Percentiles rank a stretch among this genome's conserved stretches.
These are phyloP conservation scores for Cylindroiulus punctatus DNA, from an alignment of 2,888 invertebrate genomes.

Conservation along the genomic window DNA sequence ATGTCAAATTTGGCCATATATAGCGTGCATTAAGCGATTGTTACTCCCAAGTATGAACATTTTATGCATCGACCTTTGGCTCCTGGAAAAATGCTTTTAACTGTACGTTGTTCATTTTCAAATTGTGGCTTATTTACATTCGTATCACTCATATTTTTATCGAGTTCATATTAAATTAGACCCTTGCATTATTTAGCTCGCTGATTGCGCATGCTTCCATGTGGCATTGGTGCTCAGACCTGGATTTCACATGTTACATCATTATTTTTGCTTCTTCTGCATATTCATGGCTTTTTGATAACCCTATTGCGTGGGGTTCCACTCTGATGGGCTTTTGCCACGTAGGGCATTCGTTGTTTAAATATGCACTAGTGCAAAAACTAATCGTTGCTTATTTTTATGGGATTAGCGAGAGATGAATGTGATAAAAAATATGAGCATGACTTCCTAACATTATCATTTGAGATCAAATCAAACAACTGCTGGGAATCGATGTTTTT, in stretches of 20 bases:
- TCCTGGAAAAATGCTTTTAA: not conserved
- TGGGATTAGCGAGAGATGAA: too few species aligned
- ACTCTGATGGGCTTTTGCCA: constrained; percentile 6
- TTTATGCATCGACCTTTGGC: not conserved
- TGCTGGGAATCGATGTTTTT: too few species aligned
- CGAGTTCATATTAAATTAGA: not conserved
- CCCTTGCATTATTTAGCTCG: not conserved
- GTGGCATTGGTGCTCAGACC: not conserved
- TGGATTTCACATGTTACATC: not conserved
- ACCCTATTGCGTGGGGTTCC: not conserved
- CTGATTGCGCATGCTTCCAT: not conserved
- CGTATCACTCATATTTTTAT: not conserved
- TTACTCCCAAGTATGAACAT: not conserved
- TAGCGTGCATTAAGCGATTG: too few species aligned
- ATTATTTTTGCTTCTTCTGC: constrained; percentile 13
- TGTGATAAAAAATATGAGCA: too few species aligned
- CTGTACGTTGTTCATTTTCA: not conserved
- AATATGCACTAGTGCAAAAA: not conserved
- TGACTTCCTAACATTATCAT: too few species aligned
- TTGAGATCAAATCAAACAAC: too few species aligned
- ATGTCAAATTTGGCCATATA: too few species aligned
- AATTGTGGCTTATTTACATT: not conserved
- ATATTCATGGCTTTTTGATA: not conserved
- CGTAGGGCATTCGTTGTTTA: not conserved
- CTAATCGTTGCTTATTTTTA: not conserved